phyloP scores from a whole-genome alignment of 2,797 vertebrate species.

The Paedocypris micromegethes region DNA sequence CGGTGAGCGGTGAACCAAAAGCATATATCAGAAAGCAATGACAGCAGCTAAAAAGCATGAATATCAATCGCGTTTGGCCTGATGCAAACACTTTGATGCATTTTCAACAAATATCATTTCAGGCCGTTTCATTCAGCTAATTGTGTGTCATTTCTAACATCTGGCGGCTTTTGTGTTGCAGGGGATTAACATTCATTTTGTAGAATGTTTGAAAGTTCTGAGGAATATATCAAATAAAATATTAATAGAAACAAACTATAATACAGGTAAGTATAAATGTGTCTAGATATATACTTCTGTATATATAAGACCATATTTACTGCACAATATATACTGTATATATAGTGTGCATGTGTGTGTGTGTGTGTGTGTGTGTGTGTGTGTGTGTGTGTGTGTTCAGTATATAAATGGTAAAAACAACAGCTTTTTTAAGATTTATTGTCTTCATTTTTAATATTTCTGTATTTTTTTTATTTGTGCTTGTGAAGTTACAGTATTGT shows the following conservation, averaged over 20 bases:
- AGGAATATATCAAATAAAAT: neutral
- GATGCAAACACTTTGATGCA: slow-evolving; percentile 9
- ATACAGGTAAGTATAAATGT: neutral
- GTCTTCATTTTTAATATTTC: too few relatives aligned
- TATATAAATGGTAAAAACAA: too few relatives aligned
- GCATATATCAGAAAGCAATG: slow-evolving; percentile 25
- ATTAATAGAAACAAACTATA: neutral
- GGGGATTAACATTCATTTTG: neutral
- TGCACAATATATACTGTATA: too few relatives aligned
- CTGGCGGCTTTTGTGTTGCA: slow-evolving; percentile 15
- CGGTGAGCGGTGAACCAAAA: slow-evolving; percentile 29
- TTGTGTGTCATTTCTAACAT: slow-evolving; percentile 14
- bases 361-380: too few relatives aligned
- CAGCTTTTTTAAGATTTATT: too few relatives aligned
- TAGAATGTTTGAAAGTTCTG: neutral
- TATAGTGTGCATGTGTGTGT: too few relatives aligned
- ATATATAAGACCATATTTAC: too few relatives aligned
- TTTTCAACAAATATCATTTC: slow-evolving; percentile 1
- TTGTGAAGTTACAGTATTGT: too few relatives aligned
- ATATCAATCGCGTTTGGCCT: slow-evolving; percentile 20
- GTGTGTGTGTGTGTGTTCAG: too few relatives aligned
- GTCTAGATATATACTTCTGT: too few relatives aligned
- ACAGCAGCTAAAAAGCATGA: slow-evolving; percentile 30
- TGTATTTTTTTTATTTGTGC: too few relatives aligned
- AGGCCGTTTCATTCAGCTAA: slow-evolving; percentile 1